Base-by-base conservation (phyloP, 2,797 vertebrate species). In the Pogonophryne albipinna region DNA sequence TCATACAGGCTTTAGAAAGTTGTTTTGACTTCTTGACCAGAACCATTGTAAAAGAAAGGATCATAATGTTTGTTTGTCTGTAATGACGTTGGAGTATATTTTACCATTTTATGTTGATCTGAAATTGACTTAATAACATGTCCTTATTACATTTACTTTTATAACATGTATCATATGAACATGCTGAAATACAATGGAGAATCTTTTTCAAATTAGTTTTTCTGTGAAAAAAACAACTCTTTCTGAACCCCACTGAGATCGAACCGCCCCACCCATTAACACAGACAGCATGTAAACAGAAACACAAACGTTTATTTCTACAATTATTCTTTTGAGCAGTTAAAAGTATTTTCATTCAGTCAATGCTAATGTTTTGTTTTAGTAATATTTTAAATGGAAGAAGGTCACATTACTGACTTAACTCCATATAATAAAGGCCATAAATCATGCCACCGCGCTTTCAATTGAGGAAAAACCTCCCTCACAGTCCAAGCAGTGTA, bases 11-110 rank as follows among this genome's bases (percentile, higher is more conserved):
- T 71, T 68, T 76, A 72, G 67, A 80, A 84, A 74, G 50, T 66
- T 78, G 51, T 80, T 80, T 79, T 65, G 62, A 61, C 67, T 67
- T 86, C 14, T 77, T 85, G 47, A 86, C 58, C 76, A 82, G 81
- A 89, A 83, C 62, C 64, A 74, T 82, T 84, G 76, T 83, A 76
- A 86, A 84, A 75, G 31, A 86, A 83, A 75, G 72, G 3, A 61
- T 79, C 64, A 44, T 83, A 85, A 44, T 74, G 71, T 76, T 75
- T 66, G 20, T 70, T 47, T 67, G 56, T 79, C 46, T 77, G 58
- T 84, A 27, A 75, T 50, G 34, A 69, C 45, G 62, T 61, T 59
- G 53, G 27, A 75, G 55, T 41, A 47, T 71, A 59, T 34, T 73
- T 60, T 46, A 71, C 66, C 10, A 15, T 73, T 76, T 83, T 59